Evolutionary conservation across 1,140 invertebrate species (phyloP), one percentile per base, ranked within the genome.

Genomic region (Harpegnathos saltator): DNA sequence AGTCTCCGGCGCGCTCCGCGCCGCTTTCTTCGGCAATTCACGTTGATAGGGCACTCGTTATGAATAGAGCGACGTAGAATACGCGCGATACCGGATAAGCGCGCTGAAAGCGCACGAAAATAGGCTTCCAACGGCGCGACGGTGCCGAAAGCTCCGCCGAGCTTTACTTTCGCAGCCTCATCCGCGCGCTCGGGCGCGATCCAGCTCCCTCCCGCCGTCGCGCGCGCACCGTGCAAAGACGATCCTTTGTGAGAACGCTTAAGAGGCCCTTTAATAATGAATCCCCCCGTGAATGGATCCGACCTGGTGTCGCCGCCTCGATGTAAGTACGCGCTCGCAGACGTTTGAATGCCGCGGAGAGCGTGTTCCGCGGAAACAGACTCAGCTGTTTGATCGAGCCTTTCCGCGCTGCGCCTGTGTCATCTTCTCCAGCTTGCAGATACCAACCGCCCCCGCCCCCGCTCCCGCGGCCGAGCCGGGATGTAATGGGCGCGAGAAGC

Each of bases 261-360:
- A 80, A 88, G 58, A 83, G 80, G 22, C 58, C 12, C 26, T 15
- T 88, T 61, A 88, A 89, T 89, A 88, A 88, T 85, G 83, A 85
- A 89, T 89, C 33, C 24, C 59, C 17, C 61, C 44, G 38, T 77
- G 61, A 65, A 77, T 58, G 61, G 38, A 56, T n/a, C 33, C 24
- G 75, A 78, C 52, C 29, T 7, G 22, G 24, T 71, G 52, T 69
- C 65, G 19, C 24, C 24, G 15, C 19, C 2, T 24, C 59, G 14
- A 81, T 54, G 68, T 59, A 58, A 72, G 48, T 63, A 72, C 38
- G 7, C 59, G 26, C 56, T 73, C 44, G 66, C 62, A 44, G 62
- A 87, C 48, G 52, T 50, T 5, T 73, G 72, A 82, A 86, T 66
- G 63, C 38, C 38, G 38, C 38, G 59, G 56, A n/a, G 24, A 68